phyloP scores from a whole-genome alignment of 2,113 vertebrate species.

The Verasper variegatus region DNA sequence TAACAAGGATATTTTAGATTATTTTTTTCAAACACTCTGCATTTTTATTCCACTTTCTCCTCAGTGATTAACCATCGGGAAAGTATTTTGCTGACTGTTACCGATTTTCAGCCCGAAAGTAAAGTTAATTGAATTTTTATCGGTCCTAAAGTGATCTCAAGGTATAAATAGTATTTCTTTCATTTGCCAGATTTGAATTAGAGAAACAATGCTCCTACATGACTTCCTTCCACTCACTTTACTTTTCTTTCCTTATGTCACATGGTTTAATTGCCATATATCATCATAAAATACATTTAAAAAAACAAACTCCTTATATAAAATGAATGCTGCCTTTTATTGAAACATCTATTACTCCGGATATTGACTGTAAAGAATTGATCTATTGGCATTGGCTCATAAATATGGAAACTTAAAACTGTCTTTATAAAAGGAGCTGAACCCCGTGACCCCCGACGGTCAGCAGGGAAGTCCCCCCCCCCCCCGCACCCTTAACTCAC shows the following conservation, averaged over 20 bases:
- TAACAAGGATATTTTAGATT: conserved; percentile 72
- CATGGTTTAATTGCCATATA: conserved; percentile 26
- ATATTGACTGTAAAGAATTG: neutral
- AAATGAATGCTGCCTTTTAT: conserved; percentile 26
- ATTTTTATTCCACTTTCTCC: conserved; percentile 6
- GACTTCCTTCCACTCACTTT: conserved; percentile 7
- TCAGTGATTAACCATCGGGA: conserved; percentile 20
- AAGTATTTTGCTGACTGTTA: neutral
- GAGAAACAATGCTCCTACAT: conserved; percentile 39
- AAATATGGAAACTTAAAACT: conserved; percentile 32
- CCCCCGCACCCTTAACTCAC: conserved; percentile 24
- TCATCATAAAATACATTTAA: conserved; percentile 15
- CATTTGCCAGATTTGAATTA: conserved; percentile 43
- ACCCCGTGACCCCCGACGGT: conserved; percentile 27
- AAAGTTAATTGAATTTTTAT: conserved; percentile 41
- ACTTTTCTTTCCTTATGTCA: neutral
- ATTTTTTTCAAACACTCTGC: conserved; percentile 40
- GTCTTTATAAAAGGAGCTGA: conserved; percentile 30
- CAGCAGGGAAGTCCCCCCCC: conserved; percentile 22
- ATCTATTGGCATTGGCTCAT: conserved; percentile 4
- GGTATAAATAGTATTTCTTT: conserved; percentile 10
- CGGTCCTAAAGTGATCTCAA: conserved; percentile 19
- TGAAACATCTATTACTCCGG: conserved; percentile 20
- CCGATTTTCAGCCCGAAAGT: conserved; percentile 1
- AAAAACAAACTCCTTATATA: conserved; percentile 18